Evolutionary conservation across 1,140 invertebrate genomes (phyloP), one percentile per base, ranked within the genome.

Genomic region (Drosophila elegans): DNA sequence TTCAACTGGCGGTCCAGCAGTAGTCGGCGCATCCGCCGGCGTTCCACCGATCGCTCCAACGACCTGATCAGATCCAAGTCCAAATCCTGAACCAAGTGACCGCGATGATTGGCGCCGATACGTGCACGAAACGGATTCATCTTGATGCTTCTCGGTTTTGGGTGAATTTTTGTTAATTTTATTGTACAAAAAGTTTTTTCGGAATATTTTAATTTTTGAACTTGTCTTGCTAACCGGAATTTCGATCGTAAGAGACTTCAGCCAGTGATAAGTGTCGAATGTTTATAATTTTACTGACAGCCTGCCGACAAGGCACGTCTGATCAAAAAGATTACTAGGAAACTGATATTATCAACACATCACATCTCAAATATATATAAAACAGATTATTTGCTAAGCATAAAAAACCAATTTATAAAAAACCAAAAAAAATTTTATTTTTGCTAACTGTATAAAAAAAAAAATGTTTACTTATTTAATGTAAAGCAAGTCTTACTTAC

Each of bases 1-100:
- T 51, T 29, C 4, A 64, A 49, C 36, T 67, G 74, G 0, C 60
- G 81, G 3, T 74, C 57, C 13, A 85, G 25, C 9, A 80, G 29
- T 3, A 62, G 51, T 3, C 73, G 39, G 5, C 25, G 25, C 7
- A 21, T 5, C 10, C 25, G 16, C 10, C 25, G 25, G 3, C 25
- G 12, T 3, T 48, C 45, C 6, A 27, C 21, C 10, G 44, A 25
- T 2, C 25, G 6, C 4, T 29, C 27, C 25, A 13, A 9, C n/a
- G 29, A 34, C 4, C n/a, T n/a, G 3, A 16, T 3, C n/a, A 4
- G n/a, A n/a, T 27, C n/a, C 29, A 4, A 13, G 9, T 49, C 27
- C n/a, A 49, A 13, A 1, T n/a, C 29, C 16, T 21, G 16, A 1
- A 21, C 16, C 27, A 49, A 2, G 27, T 12, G 46, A 29, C 3